These are phyloP conservation scores for Ataeniobius toweri DNA, from an alignment of 2,797 vertebrate species.

Conservation along the genomic window DNA sequence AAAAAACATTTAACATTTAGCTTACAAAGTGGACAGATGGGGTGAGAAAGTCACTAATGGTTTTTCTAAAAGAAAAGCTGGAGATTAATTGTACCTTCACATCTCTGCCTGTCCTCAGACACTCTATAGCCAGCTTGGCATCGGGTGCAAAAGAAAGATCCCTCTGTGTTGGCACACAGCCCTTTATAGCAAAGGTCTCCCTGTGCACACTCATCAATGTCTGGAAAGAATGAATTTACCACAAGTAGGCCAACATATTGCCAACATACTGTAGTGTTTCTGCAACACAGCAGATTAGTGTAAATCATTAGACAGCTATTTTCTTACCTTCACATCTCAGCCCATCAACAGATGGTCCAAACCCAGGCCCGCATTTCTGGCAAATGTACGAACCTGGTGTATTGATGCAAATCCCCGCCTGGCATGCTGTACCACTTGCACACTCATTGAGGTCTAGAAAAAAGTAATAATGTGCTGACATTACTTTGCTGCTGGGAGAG, in stretches of 20 bases:
- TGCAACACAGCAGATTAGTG: constrained; percentile 2
- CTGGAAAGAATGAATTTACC: constrained; percentile 49
- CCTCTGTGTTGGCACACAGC: constrained; percentile 86
- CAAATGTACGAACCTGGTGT: constrained; percentile 85
- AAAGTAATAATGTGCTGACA: constrained; percentile 57
- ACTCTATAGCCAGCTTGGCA: constrained; percentile 83
- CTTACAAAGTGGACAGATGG: constrained; percentile 28
- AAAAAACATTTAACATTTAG: constrained; percentile 16
- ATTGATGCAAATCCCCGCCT: constrained; percentile 84
- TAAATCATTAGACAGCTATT: constrained; percentile 26
- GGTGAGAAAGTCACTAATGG: constrained; percentile 21
- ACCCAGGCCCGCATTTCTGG: constrained; percentile 80
- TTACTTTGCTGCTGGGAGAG: constrained; percentile 42
- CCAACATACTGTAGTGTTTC: not conserved
- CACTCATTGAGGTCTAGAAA: constrained; percentile 79
- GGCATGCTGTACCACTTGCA: constrained; percentile 72
- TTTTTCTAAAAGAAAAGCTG: constrained; percentile 23
- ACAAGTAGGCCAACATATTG: constrained; percentile 12
- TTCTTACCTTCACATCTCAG: constrained; percentile 85
- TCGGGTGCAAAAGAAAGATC: constrained; percentile 85
- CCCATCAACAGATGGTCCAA: constrained; percentile 80
- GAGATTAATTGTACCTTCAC: constrained; percentile 73
- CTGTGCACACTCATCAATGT: constrained; percentile 79
- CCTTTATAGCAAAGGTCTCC: constrained; percentile 70
- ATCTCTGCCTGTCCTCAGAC: constrained; percentile 68